phyloP scores from a whole-genome alignment of 2,797 vertebrate species.

The Lagorchestes hirsutus region DNA sequence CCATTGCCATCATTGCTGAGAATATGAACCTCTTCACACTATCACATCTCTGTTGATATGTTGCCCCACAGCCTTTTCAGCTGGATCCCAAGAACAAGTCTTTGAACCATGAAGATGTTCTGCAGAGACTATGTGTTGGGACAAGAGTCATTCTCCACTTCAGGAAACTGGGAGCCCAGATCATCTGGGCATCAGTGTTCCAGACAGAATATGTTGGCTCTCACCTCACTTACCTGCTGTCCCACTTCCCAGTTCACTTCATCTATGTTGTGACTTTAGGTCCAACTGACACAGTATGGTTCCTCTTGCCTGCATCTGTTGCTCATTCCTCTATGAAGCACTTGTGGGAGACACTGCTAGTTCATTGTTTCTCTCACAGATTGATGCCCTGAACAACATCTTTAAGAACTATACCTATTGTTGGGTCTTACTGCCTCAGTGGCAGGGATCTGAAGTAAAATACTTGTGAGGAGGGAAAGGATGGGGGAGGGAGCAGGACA shows the following conservation, averaged over 20 bases:
- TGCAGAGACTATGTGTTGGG: not conserved
- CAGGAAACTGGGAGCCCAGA: not conserved
- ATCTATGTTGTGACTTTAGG: not conserved
- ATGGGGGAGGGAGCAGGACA: not conserved
- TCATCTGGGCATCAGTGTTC: not conserved
- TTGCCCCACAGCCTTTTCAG: slow-evolving; percentile 92
- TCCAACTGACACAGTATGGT: not conserved
- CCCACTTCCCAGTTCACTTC: not conserved
- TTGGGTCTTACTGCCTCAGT: not conserved
- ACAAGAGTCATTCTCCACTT: not conserved
- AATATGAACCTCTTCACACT: not conserved
- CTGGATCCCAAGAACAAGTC: slow-evolving; percentile 82
- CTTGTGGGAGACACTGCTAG: not conserved
- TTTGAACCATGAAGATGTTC: not conserved
- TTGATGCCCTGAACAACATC: not conserved
- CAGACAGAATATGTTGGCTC: not conserved
- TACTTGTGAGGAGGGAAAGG: not conserved
- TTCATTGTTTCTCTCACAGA: not conserved
- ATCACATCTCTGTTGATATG: slow-evolving; percentile 86
- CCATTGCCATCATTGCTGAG: not conserved
- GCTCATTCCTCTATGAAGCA: not conserved
- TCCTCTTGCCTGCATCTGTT: not conserved
- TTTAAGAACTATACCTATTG: not conserved
- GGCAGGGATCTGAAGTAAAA: not conserved
- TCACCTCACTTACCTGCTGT: not conserved